Evolutionary conservation across 2,113 vertebrate genomes (phyloP), one percentile per base, ranked within the genome.

Genomic region (Anolis sagrei): DNA sequence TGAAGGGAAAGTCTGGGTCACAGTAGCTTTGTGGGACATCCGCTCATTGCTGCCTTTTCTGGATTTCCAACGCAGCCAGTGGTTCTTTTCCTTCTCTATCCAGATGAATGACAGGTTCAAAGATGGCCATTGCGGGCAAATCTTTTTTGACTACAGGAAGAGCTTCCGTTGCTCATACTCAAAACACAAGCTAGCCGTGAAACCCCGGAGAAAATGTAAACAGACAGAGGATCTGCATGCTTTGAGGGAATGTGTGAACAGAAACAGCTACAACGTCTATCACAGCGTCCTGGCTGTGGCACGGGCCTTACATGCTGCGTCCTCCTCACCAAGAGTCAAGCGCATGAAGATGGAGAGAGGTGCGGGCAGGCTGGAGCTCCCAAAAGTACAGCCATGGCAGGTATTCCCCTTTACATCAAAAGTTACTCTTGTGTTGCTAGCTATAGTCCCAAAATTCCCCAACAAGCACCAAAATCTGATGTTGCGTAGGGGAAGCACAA

Each of bases 1-100:
- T 66, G 29, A 13, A 8, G 58, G 39, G 11, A 76, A 64, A 54
- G 27, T 66, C 27, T 83, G 72, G 82, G 64, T 83, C 39, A 76
- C 73, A 4, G 76, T 72, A 76, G 82, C 82, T 49, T 64, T n/a
- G 8, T 76, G 58, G 82, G 72, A 83, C 61, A 13, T 83, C 58
- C 32, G 6, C 36, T 44, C 9, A 3, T 7, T 2, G 7, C 19
- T 64, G 18, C 7, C 64, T 2, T 34, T 27, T 3, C 25, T 83
- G 2, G 7, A 1, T 66, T 19, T 34, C 3, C 16, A 68, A 39
- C 11, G 61, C 32, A 36, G 32, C 62, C 39, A 49, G 0, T 19
- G 5, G 6, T 48, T 48, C 39, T 49, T 83, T 4, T 64, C 61
- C 39, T 83, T 75, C 73, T 16, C 70, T 7, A 82, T 51, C n/a